Percentiles rank a stretch among this genome's conserved stretches.
phyloP scores from a whole-genome alignment of 2,888 invertebrate species.

The Graphium colonna region DNA sequence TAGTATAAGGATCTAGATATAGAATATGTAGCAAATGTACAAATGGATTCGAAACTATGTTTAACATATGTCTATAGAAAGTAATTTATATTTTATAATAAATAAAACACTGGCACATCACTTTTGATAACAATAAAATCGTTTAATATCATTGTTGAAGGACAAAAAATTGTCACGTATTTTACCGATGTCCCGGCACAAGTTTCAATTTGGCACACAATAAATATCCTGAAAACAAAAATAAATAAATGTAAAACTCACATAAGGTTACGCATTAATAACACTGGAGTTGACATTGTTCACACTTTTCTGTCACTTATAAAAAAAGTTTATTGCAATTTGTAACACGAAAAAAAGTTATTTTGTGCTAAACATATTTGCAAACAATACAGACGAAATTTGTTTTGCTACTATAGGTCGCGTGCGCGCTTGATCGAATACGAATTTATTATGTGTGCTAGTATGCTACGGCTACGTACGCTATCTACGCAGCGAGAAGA shows the following conservation, averaged over 20 bases:
- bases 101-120: too few relatives aligned
- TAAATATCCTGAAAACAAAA: too few relatives aligned
- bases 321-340: conserved; percentile 13
- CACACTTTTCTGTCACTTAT: conserved; percentile 7
- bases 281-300: conserved; percentile 37
- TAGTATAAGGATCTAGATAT: too few relatives aligned
- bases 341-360: not conserved
- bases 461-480: not conserved
- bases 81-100: too few relatives aligned
- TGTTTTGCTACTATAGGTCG: not conserved
- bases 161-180: too few relatives aligned
- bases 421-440: conserved; percentile 9
- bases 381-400: not conserved
- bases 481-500: conserved; percentile 6
- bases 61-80: too few relatives aligned
- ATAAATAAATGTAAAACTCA: conserved; percentile 42
- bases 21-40: too few relatives aligned
- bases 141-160: too few relatives aligned
- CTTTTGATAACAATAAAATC: too few relatives aligned
- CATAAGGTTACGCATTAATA: conserved; percentile 40
- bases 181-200: too few relatives aligned
- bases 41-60: too few relatives aligned
- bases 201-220: too few relatives aligned
- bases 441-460: conserved; percentile 12
- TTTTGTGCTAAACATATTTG: conserved; percentile 5